Conservation (phyloP, 2,113 vertebrate species). For the Felis chaus region DNA sequence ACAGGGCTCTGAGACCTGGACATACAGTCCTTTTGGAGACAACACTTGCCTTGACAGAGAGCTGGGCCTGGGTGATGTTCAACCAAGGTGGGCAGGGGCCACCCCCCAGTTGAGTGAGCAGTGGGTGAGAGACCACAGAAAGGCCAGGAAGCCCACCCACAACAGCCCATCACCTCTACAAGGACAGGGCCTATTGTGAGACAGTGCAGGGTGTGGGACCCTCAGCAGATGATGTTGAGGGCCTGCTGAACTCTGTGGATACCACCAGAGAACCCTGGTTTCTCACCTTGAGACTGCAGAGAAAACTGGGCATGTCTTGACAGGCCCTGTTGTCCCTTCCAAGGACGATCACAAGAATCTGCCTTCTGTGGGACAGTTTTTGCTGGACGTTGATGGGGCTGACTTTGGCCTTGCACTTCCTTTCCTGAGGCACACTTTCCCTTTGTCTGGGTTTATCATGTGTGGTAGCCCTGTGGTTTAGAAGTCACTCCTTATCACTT, state of each 20-base stretch:
- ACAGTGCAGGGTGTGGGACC: too few relatives aligned
- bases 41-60: background rate
- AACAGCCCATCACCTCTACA: background rate
- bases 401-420: background rate
- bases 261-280: background rate
- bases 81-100: background rate
- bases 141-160: too few relatives aligned
- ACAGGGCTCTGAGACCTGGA: background rate
- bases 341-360: background rate
- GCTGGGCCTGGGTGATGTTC: background rate
- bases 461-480: constrained; percentile 61
- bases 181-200: background rate
- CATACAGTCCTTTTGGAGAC: background rate
- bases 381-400: background rate
- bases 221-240: background rate
- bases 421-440: background rate
- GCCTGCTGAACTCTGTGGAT: background rate
- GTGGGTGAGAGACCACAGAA: background rate
- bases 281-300: background rate
- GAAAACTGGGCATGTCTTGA: background rate
- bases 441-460: constrained; percentile 55
- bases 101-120: background rate
- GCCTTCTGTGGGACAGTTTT: background rate
- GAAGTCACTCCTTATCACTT: background rate
- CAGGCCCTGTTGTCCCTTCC: background rate